Base-by-base conservation (phyloP, 37 sponge, comb jelly and placozoan genomes). In the Petrosia ficiformis region DNA sequence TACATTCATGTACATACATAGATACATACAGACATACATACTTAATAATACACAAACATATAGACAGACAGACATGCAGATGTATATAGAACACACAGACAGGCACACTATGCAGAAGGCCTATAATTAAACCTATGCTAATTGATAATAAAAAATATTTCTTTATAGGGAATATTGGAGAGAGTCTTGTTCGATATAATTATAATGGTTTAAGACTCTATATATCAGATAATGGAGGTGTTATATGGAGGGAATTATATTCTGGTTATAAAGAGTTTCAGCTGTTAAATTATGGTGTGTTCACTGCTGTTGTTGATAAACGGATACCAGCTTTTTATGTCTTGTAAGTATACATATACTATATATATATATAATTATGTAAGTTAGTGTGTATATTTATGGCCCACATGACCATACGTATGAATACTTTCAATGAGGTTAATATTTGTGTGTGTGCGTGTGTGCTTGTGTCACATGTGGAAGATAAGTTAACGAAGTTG, bases 161-260 rank as follows among this genome's bases (percentile, higher is more conserved):
- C 5, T 39, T 22, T 39, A 19, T 34, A 80, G 81, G 86, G 16
- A 85, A 85, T 57, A 71, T 65, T 73, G 86, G 86, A 16, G 39
- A 41, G 29, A 61, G 67, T 36, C 69, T 85, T 1, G 6, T 19
- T 56, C 54, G 54, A 14, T 41, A 43, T 14, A 59, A 21, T 26
- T 39, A 31, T n/a, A 30, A 22, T 38, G 29, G 6, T 36, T 54
- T 25, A n/a, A 68, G 42, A 31, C 60, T 85, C 35, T 89, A 84
- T 80, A 78, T 83, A 44, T 83, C 84, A 39, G 70, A 54, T 63
- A 74, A 89, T 61, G 89, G 89, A 67, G 89, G 89, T 33, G 79
- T 72, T 64, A 83, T 80, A 16, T 89, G 89, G 89, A 28, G 29
- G 64, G 80, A 75, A 79, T 75, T 89, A 54, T 48, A 3, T 3